Evolutionary conservation across 2,797 vertebrate genomes (phyloP).

Genomic region (Phaenicophaeus curvirostris): DNA sequence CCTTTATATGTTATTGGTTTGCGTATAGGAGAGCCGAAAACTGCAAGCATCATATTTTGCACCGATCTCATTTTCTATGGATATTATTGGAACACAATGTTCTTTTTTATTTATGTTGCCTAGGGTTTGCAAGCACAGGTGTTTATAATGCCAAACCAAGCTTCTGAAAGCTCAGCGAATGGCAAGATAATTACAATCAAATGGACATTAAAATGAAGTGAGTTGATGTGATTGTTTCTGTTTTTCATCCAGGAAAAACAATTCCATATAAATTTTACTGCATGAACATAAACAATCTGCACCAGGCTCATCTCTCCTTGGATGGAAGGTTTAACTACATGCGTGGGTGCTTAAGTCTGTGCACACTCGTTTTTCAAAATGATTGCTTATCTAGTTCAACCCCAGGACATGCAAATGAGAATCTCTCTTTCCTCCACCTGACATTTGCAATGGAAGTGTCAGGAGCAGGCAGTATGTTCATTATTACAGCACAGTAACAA

Average conservation of each 20-base stretch:
- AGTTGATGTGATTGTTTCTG: background rate
- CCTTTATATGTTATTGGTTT: background rate
- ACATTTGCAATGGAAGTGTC: background rate
- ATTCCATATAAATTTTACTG: conserved; percentile 7
- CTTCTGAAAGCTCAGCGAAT: conserved; percentile 27
- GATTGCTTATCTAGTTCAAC: conserved; percentile 16
- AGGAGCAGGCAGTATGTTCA: background rate
- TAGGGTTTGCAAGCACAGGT: background rate
- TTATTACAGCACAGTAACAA: background rate
- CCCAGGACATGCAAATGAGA: background rate
- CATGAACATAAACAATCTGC: background rate
- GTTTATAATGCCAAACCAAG: background rate
- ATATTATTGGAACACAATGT: background rate
- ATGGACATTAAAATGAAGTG: conserved; percentile 12
- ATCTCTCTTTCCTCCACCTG: background rate
- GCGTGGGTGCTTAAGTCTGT: background rate
- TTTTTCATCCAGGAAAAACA: conserved; percentile 25
- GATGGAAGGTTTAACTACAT: conserved; percentile 10
- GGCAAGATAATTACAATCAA: conserved; percentile 30
- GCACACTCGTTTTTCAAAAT: conserved; percentile 1
- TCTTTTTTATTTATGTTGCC: background rate
- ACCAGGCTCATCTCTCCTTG: conserved; percentile 1
- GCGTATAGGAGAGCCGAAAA: background rate
- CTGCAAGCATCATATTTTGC: background rate
- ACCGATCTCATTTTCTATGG: background rate